phyloP scores from a whole-genome alignment of 2,888 invertebrate species.

The Nomada ferruginata region DNA sequence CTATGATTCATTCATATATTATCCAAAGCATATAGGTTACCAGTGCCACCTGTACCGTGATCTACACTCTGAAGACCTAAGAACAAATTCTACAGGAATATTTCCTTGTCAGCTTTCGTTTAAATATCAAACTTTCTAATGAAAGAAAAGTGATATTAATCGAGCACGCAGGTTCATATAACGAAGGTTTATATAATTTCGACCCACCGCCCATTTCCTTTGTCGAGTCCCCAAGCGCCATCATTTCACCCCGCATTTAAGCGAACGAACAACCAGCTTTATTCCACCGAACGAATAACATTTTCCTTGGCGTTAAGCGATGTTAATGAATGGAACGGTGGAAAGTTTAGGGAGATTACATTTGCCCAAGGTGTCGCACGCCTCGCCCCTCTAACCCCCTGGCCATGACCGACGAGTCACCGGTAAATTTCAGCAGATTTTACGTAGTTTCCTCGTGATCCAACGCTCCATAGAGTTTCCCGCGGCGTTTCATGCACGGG shows the following conservation, averaged over 20 bases:
- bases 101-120: too few species aligned
- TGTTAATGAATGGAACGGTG: constrained; percentile 4
- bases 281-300: not conserved
- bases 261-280: not conserved
- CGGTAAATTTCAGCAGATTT: constrained; percentile 25
- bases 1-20: too few species aligned
- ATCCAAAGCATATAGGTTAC: too few species aligned
- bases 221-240: too few species aligned
- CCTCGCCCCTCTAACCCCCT: not conserved
- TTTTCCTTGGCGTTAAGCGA: not conserved
- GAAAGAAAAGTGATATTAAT: too few species aligned
- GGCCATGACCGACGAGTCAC: not conserved
- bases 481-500: not conserved
- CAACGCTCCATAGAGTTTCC: not conserved
- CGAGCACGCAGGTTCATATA: too few species aligned
- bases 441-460: not conserved
- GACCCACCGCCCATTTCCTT: too few species aligned
- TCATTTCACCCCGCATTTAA: not conserved
- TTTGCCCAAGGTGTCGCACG: not conserved
- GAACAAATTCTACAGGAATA: too few species aligned
- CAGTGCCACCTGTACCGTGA: too few species aligned
- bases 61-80: too few species aligned
- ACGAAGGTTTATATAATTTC: too few species aligned
- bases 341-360: constrained; percentile 10
- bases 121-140: too few species aligned